Base-by-base conservation (phyloP, 2,888 invertebrate genomes). In the Mongoloraphidia duomilia region DNA sequence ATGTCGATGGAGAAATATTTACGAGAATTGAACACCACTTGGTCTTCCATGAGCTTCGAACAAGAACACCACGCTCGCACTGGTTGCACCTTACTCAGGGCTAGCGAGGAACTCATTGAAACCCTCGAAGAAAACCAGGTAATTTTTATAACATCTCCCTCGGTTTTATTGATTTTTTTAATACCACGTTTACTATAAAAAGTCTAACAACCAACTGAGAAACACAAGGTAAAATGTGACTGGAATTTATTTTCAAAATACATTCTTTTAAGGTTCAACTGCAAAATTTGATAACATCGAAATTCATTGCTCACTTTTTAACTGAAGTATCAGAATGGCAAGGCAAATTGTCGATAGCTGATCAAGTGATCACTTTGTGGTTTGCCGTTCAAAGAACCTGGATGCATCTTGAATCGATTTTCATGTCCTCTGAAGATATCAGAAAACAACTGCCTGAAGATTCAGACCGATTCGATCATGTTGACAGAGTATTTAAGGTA, bases 1-100 rank as follows among this genome's bases (percentile, higher is more conserved):
- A 93, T 94, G 90, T 90, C 92, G 2, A 96, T 96, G 94, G 96
- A 96, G 67, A 95, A 94, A 65, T 84, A 87, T 49, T 73, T 96
- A 45, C 80, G 88, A 56, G 95, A 96, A 61, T 69, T 96, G 50
- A 82, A 94, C 61, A 77, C 81, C 5, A 95, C 92, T 1, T 96
- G 96, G 92, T 84, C 89, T 41, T 76, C 80, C 2, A 89, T 94
- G 89, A 90, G 91, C 67, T 94, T 95, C 63, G 87, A 89, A 60
- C 83, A 89, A 67, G 94, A 95, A 66, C 71, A 79, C 46, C 95
- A 96, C 67, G 69, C 82, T 5, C 75, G 95, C 61, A 96, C 95
- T 10, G 80, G 84, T n/a, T 87, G 86, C 59, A 81, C 82, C 52
- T 70, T 96, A 57, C 71, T 96, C 39, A 79, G 87, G 65, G 90